Evolutionary conservation across 1,140 invertebrate genomes (phyloP).

Genomic region (Drosophila paulistorum): DNA sequence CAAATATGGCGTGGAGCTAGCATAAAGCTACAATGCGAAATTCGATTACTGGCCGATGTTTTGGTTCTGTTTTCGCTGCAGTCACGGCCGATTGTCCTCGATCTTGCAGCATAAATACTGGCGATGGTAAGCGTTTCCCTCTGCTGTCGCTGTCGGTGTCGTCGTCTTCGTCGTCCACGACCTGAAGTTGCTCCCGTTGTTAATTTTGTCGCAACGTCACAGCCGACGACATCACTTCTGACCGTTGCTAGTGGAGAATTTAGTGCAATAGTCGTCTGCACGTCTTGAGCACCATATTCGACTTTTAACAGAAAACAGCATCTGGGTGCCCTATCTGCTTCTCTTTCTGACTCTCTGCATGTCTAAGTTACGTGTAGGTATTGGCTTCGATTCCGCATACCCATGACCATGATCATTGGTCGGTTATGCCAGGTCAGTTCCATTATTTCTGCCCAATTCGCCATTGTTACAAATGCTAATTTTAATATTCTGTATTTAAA

Average conservation of each 20-base stretch:
- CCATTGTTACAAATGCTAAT: slow-evolving; percentile 82
- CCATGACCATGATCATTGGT: slow-evolving; percentile 66
- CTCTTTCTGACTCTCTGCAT: slow-evolving; percentile 6
- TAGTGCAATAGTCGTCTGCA: slow-evolving; percentile 55
- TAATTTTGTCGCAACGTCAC: slow-evolving; percentile 64
- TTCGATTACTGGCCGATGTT: slow-evolving; percentile 48
- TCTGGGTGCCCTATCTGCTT: neutral
- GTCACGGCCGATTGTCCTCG: slow-evolving; percentile 74
- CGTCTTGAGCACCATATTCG: neutral
- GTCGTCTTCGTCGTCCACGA: slow-evolving; percentile 36
- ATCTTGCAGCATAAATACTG: slow-evolving; percentile 45
- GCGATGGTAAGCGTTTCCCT: slow-evolving; percentile 20
- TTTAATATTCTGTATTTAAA: slow-evolving; percentile 81
- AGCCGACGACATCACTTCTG: slow-evolving; percentile 68
- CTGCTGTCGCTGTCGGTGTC: slow-evolving; percentile 19
- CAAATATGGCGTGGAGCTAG: slow-evolving; percentile 41
- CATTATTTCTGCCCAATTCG: slow-evolving; percentile 79
- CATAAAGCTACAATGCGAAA: slow-evolving; percentile 29
- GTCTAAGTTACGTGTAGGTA: slow-evolving; percentile 65
- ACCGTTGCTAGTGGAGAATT: slow-evolving; percentile 55
- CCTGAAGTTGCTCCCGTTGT: slow-evolving; percentile 76
- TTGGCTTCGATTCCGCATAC: slow-evolving; percentile 36
- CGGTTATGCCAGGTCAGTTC: slow-evolving; percentile 72
- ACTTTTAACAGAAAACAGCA: neutral
- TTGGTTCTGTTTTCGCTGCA: slow-evolving; percentile 39